A percentile compares a stretch with the other conserved stretches of the same genome.
Conservation (phyloP, 2,797 vertebrate genomes). For the Denticeps clupeoides region DNA sequence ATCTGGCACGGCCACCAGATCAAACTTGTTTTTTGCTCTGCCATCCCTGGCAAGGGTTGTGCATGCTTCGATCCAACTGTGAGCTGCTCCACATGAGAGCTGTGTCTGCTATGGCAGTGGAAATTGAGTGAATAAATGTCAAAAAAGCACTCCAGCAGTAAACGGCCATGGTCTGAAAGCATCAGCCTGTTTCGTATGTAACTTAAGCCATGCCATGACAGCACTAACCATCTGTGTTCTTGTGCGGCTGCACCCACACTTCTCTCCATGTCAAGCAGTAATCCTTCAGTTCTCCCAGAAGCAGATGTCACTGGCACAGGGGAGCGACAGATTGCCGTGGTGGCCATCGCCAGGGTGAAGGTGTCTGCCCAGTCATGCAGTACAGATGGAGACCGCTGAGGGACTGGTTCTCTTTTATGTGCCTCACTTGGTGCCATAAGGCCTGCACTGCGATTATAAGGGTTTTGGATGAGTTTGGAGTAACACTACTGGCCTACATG, state of each 20-base stretch:
- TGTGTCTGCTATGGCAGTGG: background rate
- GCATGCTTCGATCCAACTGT: background rate
- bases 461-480: too few relatives aligned
- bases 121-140: background rate
- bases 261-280: conserved; percentile 39
- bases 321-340: conserved; percentile 55
- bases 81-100: background rate
- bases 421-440: background rate
- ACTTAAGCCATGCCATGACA: conserved; percentile 12
- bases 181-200: too few relatives aligned
- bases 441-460: too few relatives aligned
- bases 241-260: conserved; percentile 37
- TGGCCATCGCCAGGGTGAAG: conserved; percentile 53
- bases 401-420: background rate
- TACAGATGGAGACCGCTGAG: conserved; percentile 50
- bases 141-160: background rate
- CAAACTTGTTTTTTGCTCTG: conserved; percentile 3
- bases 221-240: conserved; percentile 20
- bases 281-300: conserved; percentile 61
- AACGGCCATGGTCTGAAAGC: too few relatives aligned
- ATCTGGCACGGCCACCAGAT: background rate
- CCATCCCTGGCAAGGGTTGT: background rate
- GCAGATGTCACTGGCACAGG: conserved; percentile 62
- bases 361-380: conserved; percentile 48
- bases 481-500: too few relatives aligned